Conservation (phyloP, 2,113 vertebrate species). For the Glaucomys volans region DNA sequence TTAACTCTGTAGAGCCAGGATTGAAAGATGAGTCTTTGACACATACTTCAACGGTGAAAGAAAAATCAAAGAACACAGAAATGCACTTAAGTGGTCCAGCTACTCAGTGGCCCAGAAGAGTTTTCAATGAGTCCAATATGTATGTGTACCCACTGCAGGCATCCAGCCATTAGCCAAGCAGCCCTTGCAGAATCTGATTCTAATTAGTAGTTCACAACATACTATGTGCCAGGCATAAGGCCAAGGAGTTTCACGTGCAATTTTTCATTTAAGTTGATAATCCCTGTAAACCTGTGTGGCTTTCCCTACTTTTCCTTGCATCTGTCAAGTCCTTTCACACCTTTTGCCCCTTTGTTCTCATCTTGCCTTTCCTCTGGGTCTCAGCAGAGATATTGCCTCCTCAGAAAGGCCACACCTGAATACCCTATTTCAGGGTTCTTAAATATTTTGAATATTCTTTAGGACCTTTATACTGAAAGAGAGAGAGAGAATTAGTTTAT, state of each 20-base stretch:
- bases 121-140: background rate
- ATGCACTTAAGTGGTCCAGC: background rate
- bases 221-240: background rate
- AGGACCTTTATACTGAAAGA: background rate
- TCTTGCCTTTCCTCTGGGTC: background rate
- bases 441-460: background rate
- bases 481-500: background rate
- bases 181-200: background rate
- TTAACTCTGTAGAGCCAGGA: background rate
- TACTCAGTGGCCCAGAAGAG: background rate
- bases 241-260: background rate
- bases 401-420: background rate
- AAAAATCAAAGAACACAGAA: background rate
- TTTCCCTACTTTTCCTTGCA: background rate
- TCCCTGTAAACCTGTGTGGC: background rate
- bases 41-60: background rate
- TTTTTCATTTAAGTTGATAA: slow-evolving; percentile 21
- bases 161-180: background rate
- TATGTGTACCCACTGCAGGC: background rate
- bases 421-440: background rate
- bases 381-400: background rate
- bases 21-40: background rate
- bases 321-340: background rate
- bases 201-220: background rate
- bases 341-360: background rate